phyloP scores from a whole-genome alignment of 2,113 vertebrate genomes.

The Chrysochloris asiatica region DNA sequence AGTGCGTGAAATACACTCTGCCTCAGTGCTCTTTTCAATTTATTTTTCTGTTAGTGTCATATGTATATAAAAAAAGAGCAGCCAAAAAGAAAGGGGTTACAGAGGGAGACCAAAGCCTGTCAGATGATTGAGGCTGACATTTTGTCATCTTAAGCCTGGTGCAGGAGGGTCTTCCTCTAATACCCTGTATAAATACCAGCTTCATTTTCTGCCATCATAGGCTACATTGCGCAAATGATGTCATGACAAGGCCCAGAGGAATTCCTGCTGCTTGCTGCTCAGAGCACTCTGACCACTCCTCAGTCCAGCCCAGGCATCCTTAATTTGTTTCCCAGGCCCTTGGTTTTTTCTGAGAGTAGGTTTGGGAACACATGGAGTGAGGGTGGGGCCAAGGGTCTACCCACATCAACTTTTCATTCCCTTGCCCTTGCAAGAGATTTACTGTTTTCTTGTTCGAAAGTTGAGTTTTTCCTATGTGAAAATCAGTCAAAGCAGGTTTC shows the following conservation, averaged over 20 bases:
- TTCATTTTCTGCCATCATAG: slow-evolving; percentile 77
- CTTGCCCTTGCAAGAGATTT: not conserved
- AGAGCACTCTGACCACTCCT: slow-evolving; percentile 26
- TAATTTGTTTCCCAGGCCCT: slow-evolving; percentile 62
- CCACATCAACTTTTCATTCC: not conserved
- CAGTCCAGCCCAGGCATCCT: not conserved
- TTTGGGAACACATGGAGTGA: rapidly evolving
- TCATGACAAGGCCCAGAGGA: slow-evolving; percentile 74
- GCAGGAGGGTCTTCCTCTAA: slow-evolving; percentile 51
- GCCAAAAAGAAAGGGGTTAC: slow-evolving; percentile 78
- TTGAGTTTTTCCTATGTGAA: not conserved
- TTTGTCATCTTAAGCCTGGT: slow-evolving; percentile 79
- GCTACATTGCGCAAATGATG: slow-evolving; percentile 75
- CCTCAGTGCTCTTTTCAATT: slow-evolving; percentile 89
- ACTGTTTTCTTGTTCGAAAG: not conserved
- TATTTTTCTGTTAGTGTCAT: slow-evolving; percentile 88
- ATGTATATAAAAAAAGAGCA: slow-evolving; percentile 80
- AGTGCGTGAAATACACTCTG: slow-evolving; percentile 88
- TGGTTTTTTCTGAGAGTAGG: not conserved
- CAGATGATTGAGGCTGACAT: slow-evolving; percentile 80
- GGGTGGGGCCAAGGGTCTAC: not conserved
- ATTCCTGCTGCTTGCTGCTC: slow-evolving; percentile 62
- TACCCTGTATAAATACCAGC: slow-evolving; percentile 77
- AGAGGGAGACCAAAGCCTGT: slow-evolving; percentile 77
- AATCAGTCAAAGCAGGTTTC: not conserved